These are phyloP conservation scores for Xerus rutilus DNA, from an alignment of 2,797 vertebrate genomes.

Conservation along the genomic window DNA sequence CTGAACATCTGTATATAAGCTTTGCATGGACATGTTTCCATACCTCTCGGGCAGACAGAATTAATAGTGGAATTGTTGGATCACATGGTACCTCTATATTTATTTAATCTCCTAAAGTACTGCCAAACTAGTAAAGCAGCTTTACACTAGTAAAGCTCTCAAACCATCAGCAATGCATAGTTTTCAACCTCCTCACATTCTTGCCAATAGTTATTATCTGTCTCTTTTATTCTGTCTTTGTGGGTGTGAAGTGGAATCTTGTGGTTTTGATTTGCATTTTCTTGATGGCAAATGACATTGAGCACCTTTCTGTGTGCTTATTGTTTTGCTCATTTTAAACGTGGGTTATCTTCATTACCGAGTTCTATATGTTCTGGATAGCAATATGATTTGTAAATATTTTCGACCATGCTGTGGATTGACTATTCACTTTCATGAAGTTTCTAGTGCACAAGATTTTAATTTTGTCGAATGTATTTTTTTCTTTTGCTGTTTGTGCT, in stretches of 20 bases:
- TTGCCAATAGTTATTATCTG: background rate
- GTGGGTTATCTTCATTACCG: background rate
- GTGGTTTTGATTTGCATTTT: slow-evolving; percentile 12
- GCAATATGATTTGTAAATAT: slow-evolving; percentile 10
- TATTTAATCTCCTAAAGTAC: background rate
- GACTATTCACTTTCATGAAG: background rate
- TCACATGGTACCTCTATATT: background rate
- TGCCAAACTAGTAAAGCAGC: background rate
- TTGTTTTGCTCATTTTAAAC: background rate
- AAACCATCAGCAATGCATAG: background rate
- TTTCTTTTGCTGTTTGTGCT: background rate
- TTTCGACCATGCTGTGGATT: background rate
- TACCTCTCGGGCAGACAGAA: background rate
- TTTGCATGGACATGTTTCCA: background rate
- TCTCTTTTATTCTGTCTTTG: background rate
- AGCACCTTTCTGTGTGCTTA: background rate
- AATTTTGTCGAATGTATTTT: background rate
- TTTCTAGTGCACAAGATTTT: background rate
- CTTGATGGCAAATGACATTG: background rate
- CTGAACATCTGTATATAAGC: background rate
- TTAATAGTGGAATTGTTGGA: background rate
- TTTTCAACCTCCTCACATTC: background rate
- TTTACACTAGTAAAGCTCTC: background rate
- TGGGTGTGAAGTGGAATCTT: background rate
- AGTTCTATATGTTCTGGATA: background rate